Evolutionary conservation across 1,140 invertebrate species (phyloP).

Genomic region (Euglossa dilemma): DNA sequence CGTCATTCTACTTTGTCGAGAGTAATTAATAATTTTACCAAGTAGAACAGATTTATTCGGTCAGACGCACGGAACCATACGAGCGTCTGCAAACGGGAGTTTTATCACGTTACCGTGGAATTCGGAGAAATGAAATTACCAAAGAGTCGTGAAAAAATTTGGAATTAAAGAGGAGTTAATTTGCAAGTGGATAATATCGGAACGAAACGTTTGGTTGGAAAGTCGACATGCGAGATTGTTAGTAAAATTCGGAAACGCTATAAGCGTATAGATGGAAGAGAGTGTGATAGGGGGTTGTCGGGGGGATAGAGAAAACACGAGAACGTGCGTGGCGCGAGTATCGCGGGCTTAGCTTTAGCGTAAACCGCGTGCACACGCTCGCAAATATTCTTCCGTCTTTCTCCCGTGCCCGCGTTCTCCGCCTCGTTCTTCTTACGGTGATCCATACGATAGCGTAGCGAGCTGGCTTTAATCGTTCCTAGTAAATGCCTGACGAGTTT

Average conservation of each 20-base stretch:
- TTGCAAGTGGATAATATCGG: too few relatives aligned
- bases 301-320: conserved; percentile 12
- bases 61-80: too few relatives aligned
- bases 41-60: too few relatives aligned
- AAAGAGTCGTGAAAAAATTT: too few relatives aligned
- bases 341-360: conserved; percentile 66
- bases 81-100: too few relatives aligned
- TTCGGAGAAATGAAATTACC: too few relatives aligned
- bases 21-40: too few relatives aligned
- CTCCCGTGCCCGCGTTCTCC: conserved; percentile 11
- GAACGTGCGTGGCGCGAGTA: conserved; percentile 69
- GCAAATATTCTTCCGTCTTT: conserved; percentile 33
- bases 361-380: conserved; percentile 62
- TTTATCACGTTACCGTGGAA: too few relatives aligned
- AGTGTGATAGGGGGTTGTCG: neutral
- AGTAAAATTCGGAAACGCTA: neutral
- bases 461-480: conserved; percentile 71
- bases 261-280: neutral
- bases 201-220: too few relatives aligned
- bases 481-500: conserved; percentile 74
- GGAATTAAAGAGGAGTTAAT: too few relatives aligned
- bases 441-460: conserved; percentile 52
- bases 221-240: neutral
- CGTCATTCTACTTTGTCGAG: too few relatives aligned
- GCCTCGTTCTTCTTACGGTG: conserved; percentile 61